Base-by-base conservation (phyloP, 2,797 vertebrate genomes). In the Gallirallus australis region DNA sequence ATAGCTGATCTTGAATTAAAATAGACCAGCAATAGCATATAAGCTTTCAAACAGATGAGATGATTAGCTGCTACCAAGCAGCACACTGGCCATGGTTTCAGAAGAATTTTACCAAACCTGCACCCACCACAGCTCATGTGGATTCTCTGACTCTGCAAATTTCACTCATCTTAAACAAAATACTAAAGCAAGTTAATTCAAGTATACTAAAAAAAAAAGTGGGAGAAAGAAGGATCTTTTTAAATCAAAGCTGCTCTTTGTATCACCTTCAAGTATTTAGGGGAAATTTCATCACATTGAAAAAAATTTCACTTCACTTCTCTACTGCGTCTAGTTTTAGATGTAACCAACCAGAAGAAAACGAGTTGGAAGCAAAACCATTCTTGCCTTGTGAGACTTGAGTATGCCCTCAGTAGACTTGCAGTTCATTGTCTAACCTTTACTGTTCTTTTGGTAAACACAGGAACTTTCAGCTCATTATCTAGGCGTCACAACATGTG, bases 1-100 rank as follows among this genome's bases (percentile, higher is more conserved):
- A 73, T 53, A 85, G 6, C 56, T 92, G 66, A 82, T 89, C 82
- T 57, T 57, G 45, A 76, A 86, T 84, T 90, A 89, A 86, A 92
- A 90, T 8, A 88, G 54, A 94, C 35, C 27, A 90, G 70, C 30
- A 84, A 25, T 8, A 76, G 10, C 13, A 25, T 39, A 28, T 39
- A 93, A 86, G 78, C 64, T 84, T 91, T 89, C 77, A 89, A 94
- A 78, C 50, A 90, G 59, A 81, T 2, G 2, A 86, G 30, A 48
- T 39, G 8, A 45, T 82, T 66, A 70, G 54, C n/a, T 90, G 60
- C 54, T 90, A 30, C 40, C 64, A 73, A 81, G 53, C 30, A 90
- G 65, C 40, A 81, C 25, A 63, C 6, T 7, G 8, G 63, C 30
- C 52, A 31, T 15, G 2, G 13, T 75, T 96, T 81, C 54, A 15